A percentile compares a stretch with the other conserved stretches of the same genome.
phyloP scores from a whole-genome alignment of 2,113 vertebrate species.

The Agapornis roseicollis region DNA sequence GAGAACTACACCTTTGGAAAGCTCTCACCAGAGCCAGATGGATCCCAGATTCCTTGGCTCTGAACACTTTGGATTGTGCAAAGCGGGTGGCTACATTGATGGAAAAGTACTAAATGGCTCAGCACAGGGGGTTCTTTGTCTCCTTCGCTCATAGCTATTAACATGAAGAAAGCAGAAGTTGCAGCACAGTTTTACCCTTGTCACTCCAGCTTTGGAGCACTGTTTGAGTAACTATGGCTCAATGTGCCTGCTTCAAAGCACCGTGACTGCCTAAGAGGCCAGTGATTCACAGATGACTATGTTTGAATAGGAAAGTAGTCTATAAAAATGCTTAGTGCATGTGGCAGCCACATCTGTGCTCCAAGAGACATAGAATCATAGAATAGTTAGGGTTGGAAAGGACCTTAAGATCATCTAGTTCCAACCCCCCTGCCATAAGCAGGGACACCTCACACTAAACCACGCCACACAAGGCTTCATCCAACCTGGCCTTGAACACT shows the following conservation, averaged over 20 bases:
- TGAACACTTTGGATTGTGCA: not conserved
- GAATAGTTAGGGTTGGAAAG: too few species aligned
- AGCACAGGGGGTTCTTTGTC: slow-evolving; percentile 10
- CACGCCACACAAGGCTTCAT: too few species aligned
- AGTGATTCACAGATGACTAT: not conserved
- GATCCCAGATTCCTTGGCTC: not conserved
- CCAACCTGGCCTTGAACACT: too few species aligned
- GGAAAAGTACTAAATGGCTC: not conserved
- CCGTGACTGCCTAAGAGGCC: not conserved
- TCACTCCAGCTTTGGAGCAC: not conserved
- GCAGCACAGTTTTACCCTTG: not conserved
- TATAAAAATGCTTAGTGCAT: not conserved
- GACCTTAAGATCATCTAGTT: too few species aligned
- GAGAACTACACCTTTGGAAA: not conserved
- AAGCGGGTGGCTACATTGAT: not conserved
- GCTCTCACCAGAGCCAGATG: not conserved
- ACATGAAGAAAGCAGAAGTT: not conserved
- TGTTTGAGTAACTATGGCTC: not conserved
- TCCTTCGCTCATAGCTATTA: not conserved
- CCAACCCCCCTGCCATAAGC: too few species aligned
- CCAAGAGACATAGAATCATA: not conserved
- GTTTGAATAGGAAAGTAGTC: not conserved
- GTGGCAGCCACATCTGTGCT: not conserved
- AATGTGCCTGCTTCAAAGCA: not conserved
- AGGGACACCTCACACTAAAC: too few species aligned